Evolutionary conservation across 2,797 vertebrate genomes (phyloP).

Genomic region (Macrochelys suwanniensis): DNA sequence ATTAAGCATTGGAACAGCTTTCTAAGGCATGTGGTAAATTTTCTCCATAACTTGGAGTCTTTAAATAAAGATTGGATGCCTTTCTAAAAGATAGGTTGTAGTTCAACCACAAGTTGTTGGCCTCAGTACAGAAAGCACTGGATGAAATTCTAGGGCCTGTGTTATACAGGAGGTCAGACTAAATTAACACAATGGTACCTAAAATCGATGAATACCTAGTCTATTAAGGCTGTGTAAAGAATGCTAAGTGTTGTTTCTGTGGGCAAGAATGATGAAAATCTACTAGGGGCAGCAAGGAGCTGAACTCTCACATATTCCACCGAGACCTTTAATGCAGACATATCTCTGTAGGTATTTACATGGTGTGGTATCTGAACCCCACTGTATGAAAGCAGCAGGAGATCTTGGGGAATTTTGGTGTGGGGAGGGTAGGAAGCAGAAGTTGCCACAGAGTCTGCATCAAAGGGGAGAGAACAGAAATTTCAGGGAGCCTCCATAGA

Average conservation of each 20-base stretch:
- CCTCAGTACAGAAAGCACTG: background rate
- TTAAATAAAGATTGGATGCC: background rate
- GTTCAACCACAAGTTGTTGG: background rate
- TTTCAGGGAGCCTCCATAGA: background rate
- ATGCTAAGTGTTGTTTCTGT: background rate
- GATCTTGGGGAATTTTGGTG: background rate
- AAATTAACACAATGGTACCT: background rate
- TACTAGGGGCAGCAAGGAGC: background rate
- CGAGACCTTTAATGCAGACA: background rate
- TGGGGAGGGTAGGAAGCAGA: background rate
- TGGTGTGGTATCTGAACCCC: background rate
- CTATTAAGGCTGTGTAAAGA: background rate
- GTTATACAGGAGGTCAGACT: background rate
- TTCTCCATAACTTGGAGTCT: background rate
- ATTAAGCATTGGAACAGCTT: background rate
- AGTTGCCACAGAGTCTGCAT: background rate
- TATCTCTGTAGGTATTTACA: background rate
- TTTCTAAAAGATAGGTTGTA: constrained; percentile 5
- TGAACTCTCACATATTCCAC: background rate
- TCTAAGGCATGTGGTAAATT: background rate
- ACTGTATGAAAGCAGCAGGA: background rate
- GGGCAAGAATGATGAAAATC: background rate
- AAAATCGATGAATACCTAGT: background rate
- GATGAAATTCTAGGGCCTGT: background rate
- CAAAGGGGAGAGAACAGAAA: background rate